phyloP scores from a whole-genome alignment of 2,888 invertebrate genomes.

The Phragmatobia fuliginosa region DNA sequence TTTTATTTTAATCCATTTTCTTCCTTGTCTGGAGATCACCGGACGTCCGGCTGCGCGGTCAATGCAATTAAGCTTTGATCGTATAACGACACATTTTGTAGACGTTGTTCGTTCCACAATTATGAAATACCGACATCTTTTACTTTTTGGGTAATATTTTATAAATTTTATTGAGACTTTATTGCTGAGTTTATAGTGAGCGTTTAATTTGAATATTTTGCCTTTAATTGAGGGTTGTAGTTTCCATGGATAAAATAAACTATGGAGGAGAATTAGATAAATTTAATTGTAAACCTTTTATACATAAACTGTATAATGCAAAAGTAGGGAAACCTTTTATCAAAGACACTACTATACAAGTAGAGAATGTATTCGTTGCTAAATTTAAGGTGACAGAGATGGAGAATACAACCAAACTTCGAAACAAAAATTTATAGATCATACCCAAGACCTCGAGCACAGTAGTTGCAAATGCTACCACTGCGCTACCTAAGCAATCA shows the following conservation, averaged over 20 bases:
- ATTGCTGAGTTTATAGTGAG: conserved; percentile 3
- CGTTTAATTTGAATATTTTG: conserved; percentile 13
- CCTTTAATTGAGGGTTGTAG: not conserved
- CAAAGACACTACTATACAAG: not conserved
- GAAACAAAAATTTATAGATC: too few relatives aligned
- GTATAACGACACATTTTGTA: conserved; percentile 78
- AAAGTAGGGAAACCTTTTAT: not conserved
- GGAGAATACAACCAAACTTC: too few relatives aligned
- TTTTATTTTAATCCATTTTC: conserved; percentile 82
- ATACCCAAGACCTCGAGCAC: too few relatives aligned
- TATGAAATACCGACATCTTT: conserved; percentile 45
- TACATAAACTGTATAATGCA: not conserved
- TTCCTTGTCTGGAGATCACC: conserved; percentile 73
- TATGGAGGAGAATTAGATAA: not conserved
- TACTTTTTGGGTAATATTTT: conserved; percentile 40
- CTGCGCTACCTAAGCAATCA: too few relatives aligned
- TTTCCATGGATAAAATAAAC: not conserved
- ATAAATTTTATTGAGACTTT: conserved; percentile 29
- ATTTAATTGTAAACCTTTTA: not conserved
- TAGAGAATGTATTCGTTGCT: not conserved
- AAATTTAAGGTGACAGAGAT: not conserved
- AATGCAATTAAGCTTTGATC: conserved; percentile 84
- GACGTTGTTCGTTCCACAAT: conserved; percentile 61
- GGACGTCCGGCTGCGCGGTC: conserved; percentile 79
- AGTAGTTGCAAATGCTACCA: too few relatives aligned